Conservation (phyloP, 2,113 vertebrate genomes). For the Mus pahari region DNA sequence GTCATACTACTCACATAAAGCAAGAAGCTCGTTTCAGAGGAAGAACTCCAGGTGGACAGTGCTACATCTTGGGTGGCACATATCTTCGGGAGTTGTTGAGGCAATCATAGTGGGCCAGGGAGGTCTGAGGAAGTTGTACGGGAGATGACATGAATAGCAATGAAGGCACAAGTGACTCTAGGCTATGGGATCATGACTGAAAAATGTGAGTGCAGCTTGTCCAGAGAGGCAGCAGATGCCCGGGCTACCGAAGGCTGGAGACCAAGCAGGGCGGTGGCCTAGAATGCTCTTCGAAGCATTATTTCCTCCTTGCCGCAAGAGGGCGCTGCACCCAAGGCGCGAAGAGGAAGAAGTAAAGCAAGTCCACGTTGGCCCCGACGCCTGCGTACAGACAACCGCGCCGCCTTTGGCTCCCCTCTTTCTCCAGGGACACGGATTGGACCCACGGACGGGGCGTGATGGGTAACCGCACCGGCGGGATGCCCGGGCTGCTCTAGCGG, state of each 20-base stretch:
- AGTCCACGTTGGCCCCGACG: not conserved
- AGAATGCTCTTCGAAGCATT: not conserved
- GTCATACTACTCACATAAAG: not conserved
- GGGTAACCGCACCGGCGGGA: slow-evolving; percentile 76
- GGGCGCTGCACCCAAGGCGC: slow-evolving; percentile 29
- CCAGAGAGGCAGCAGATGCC: not conserved
- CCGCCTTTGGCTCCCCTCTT: not conserved
- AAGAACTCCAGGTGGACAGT: not conserved
- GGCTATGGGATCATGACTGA: not conserved
- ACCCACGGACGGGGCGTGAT: slow-evolving; percentile 65
- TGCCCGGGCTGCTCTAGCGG: not conserved
- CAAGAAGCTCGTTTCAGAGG: not conserved
- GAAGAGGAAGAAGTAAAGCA: not conserved
- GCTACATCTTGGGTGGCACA: not conserved
- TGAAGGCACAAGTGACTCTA: not conserved
- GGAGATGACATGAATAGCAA: not conserved
- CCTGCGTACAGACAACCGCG: slow-evolving; percentile 19
- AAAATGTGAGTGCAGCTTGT: not conserved
- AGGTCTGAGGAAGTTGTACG: not conserved
- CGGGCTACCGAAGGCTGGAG: not conserved
- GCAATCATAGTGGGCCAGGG: not conserved
- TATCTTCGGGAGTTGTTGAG: not conserved
- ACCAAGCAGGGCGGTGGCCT: slow-evolving; percentile 68
- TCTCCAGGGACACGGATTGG: not conserved
- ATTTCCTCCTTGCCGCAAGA: slow-evolving; percentile 68